phyloP scores from a whole-genome alignment of 53 echinoderm and acorn worm genomes.

The Holothuria scabra region DNA sequence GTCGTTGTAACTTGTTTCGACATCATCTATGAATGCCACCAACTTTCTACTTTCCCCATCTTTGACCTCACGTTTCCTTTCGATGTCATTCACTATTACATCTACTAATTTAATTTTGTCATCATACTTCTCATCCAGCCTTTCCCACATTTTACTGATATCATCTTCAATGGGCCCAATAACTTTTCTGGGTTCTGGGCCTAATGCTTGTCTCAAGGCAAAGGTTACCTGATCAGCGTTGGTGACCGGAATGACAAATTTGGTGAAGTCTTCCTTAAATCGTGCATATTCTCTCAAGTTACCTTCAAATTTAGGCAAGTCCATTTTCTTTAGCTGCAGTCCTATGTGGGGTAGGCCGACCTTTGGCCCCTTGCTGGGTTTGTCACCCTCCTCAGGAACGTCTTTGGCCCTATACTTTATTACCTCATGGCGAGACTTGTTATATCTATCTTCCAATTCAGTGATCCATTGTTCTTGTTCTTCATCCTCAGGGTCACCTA shows the following conservation, averaged over 20 bases:
- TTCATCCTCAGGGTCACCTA: too few relatives aligned
- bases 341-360: not conserved
- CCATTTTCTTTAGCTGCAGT: slow-evolving; percentile 36
- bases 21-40: slow-evolving; percentile 27
- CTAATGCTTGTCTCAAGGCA: slow-evolving; percentile 20
- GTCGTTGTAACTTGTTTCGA: slow-evolving; percentile 43
- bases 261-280: slow-evolving; percentile 13
- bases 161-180: slow-evolving; percentile 10
- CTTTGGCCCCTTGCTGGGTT: too few relatives aligned
- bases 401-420: not conserved
- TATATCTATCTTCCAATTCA: not conserved
- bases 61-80: slow-evolving; percentile 19
- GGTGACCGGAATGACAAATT: slow-evolving; percentile 18
- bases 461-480: not conserved
- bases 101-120: slow-evolving; percentile 47
- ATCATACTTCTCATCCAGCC: slow-evolving; percentile 51
- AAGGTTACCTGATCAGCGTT: slow-evolving; percentile 25
- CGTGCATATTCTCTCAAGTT: slow-evolving; percentile 2
- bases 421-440: not conserved
- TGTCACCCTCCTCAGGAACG: too few relatives aligned
- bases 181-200: slow-evolving; percentile 2
- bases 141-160: slow-evolving; percentile 25
- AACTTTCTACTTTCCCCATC: slow-evolving; percentile 51
- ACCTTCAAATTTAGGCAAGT: slow-evolving; percentile 1
- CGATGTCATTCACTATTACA: slow-evolving; percentile 27